These are phyloP conservation scores for Potamarius usumacintae DNA, from an alignment of 2,113 vertebrate species.

Conservation along the genomic window DNA sequence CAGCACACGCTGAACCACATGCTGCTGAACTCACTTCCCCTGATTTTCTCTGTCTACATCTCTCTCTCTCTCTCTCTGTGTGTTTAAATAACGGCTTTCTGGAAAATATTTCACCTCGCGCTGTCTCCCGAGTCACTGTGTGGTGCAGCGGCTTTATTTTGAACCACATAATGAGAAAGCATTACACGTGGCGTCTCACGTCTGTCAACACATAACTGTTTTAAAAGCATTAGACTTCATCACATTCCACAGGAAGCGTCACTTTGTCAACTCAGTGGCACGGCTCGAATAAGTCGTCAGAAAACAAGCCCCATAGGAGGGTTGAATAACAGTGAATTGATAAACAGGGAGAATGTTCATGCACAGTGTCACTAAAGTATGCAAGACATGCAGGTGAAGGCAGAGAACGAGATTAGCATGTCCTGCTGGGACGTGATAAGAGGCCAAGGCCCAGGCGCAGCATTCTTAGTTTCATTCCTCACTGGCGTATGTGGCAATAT, in stretches of 20 bases:
- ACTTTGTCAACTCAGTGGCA: conserved; percentile 3
- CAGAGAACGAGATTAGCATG: conserved; percentile 74
- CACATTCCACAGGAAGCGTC: background rate
- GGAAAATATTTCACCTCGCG: conserved; percentile 37
- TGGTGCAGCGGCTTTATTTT: conserved; percentile 9
- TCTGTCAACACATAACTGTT: conserved; percentile 14
- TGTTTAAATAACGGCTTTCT: conserved; percentile 5
- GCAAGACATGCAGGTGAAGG: conserved; percentile 74
- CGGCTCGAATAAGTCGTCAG: conserved; percentile 41
- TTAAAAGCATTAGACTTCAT: conserved; percentile 31
- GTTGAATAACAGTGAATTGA: conserved; percentile 28
- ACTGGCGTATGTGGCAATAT: conserved; percentile 41
- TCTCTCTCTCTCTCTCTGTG: background rate
- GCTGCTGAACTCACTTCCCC: conserved; percentile 10
- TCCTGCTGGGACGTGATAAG: conserved; percentile 77
- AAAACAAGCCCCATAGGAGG: background rate
- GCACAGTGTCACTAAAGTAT: conserved; percentile 54
- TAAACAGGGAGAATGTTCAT: conserved; percentile 26
- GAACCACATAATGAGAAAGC: conserved; percentile 35
- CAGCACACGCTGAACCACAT: background rate
- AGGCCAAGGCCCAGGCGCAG: conserved; percentile 70
- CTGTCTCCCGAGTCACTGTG: conserved; percentile 21
- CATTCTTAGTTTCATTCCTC: conserved; percentile 53
- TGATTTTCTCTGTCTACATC: background rate
- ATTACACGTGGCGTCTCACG: conserved; percentile 34